Conservation (phyloP, 2,113 vertebrate genomes). For the Monarcha castaneiventris region DNA sequence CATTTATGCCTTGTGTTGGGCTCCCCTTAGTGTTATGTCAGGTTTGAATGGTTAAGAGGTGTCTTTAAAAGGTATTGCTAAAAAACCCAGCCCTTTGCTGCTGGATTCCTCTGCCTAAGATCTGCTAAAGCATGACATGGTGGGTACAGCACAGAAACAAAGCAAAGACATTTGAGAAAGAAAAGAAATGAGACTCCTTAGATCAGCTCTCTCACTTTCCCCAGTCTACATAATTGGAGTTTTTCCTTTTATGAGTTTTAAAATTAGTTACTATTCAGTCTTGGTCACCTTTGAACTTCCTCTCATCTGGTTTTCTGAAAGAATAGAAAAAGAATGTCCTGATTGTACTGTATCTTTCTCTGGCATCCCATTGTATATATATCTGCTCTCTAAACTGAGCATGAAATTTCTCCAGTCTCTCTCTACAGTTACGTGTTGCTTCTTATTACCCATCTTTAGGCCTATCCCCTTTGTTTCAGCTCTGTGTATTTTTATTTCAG, state of each 20-base stretch:
- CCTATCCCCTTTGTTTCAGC: background rate
- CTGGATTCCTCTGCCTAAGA: background rate
- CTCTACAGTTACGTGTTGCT: background rate
- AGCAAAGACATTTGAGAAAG: background rate
- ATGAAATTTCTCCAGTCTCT: background rate
- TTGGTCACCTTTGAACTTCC: constrained; percentile 56
- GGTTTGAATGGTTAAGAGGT: background rate
- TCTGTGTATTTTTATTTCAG: background rate
- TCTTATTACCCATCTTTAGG: background rate
- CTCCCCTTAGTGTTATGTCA: background rate
- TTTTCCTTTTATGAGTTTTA: constrained; percentile 49
- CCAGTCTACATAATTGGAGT: background rate
- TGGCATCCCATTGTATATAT: background rate
- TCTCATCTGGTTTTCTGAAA: constrained; percentile 32
- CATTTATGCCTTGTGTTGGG: background rate
- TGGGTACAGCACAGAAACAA: background rate
- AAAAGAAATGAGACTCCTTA: constrained; percentile 16
- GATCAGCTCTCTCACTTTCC: constrained; percentile 38
- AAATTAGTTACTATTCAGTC: constrained; percentile 50
- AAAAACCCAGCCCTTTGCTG: background rate
- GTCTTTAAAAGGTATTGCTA: background rate
- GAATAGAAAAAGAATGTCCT: background rate
- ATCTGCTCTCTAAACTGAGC: background rate
- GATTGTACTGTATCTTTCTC: background rate
- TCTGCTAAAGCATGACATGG: background rate